Conservation (phyloP, 1,140 invertebrate genomes). For the Habropoda laboriosa region DNA sequence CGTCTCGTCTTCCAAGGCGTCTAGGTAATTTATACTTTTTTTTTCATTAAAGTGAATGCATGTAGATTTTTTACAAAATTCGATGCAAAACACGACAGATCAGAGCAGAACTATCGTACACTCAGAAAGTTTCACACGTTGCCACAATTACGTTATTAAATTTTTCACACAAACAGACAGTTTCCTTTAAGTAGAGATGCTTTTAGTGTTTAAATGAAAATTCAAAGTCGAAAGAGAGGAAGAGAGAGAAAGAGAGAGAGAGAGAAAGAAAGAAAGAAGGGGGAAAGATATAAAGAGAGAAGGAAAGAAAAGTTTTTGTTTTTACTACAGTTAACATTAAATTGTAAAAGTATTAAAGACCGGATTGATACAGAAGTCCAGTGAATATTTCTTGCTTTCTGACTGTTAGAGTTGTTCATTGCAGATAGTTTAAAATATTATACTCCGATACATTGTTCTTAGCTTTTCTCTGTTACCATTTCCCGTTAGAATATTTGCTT, state of each 20-base stretch:
- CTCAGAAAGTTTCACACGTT: neutral
- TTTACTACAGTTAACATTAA: no score
- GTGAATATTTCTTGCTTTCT: conserved; percentile 16
- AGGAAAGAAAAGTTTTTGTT: neutral
- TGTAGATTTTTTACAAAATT: conserved; percentile 64
- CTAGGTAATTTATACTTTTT: conserved; percentile 80
- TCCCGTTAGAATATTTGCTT: neutral
- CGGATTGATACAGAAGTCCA: neutral
- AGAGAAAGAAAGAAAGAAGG: neutral
- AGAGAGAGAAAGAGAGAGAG: neutral
- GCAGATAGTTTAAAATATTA: neutral
- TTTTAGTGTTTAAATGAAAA: neutral
- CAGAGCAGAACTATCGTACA: no score
- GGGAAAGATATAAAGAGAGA: neutral
- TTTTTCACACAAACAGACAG: no score
- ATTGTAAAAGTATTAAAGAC: conserved; percentile 4
- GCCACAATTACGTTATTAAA: neutral
- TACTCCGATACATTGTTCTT: neutral
- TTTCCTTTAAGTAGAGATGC: neutral
- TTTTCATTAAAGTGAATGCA: conserved; percentile 74
- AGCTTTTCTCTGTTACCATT: neutral
- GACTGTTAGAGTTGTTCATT: neutral
- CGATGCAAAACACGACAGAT: neutral
- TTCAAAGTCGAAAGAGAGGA: neutral
- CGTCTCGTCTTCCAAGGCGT: conserved; percentile 83